Conservation (phyloP, 2,888 invertebrate genomes). For the Corythucha ciliata region DNA sequence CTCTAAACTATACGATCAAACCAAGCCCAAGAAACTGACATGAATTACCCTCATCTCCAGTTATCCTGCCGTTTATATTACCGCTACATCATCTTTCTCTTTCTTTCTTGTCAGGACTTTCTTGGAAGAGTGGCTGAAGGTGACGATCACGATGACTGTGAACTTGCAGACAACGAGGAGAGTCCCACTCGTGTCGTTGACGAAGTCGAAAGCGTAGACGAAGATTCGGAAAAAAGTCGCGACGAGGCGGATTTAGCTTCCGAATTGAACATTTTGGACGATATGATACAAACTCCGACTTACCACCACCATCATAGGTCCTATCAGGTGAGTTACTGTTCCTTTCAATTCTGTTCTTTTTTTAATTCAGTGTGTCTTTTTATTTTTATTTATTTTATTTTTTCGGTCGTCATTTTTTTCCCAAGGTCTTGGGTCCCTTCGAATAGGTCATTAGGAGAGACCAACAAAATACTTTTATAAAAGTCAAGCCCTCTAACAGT, state of each 20-base stretch:
- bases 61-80: too few relatives aligned
- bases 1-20: too few relatives aligned
- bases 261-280: constrained; percentile 46
- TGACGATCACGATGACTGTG: constrained; percentile 16
- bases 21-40: too few relatives aligned
- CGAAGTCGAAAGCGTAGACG: constrained; percentile 29
- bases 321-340: constrained; percentile 61
- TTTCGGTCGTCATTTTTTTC: neutral
- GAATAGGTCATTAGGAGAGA: neutral
- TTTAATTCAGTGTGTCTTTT: too few relatives aligned
- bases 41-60: too few relatives aligned
- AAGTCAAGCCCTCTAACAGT: too few relatives aligned
- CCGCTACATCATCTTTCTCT: too few relatives aligned
- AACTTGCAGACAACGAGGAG: too few relatives aligned
- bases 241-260: too few relatives aligned
- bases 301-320: constrained; percentile 58
- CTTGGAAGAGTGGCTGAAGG: constrained; percentile 20
- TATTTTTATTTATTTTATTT: neutral
- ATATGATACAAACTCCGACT: constrained; percentile 57
- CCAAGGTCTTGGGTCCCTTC: neutral
- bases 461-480: neutral
- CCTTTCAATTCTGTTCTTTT: too few relatives aligned
- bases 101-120: constrained; percentile 9
- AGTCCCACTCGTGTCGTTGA: too few relatives aligned
- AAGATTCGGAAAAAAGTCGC: constrained; percentile 39